These are phyloP conservation scores for Panagrolaimus sp. DNA, from an alignment of 1,140 invertebrate species.

Conservation along the genomic window DNA sequence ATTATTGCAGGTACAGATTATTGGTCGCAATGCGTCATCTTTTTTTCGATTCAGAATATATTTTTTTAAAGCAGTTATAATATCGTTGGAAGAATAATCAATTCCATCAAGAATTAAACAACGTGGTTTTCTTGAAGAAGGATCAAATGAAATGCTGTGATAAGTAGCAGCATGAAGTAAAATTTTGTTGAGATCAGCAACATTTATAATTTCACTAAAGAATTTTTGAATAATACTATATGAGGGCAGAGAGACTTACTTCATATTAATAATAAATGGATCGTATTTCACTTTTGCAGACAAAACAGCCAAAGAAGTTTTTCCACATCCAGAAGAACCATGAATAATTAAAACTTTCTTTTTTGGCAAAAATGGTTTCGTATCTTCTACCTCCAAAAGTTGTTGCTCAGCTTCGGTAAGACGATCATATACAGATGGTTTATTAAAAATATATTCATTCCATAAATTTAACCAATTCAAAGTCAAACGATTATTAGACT, in stretches of 20 bases:
- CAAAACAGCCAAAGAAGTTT: slow-evolving; percentile 5
- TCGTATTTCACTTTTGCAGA: not conserved
- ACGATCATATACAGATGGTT: not conserved
- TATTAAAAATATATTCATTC: slow-evolving; percentile 7
- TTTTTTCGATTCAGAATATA: slow-evolving; percentile 7
- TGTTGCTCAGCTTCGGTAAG: not conserved
- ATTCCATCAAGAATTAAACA: not conserved
- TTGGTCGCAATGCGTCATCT: not conserved
- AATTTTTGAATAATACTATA: no score
- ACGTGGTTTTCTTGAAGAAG: not conserved
- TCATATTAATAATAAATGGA: not conserved
- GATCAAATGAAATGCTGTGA: not conserved
- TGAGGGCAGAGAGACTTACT: not conserved
- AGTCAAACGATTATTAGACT: not conserved
- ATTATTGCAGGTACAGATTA: slow-evolving; percentile 10
- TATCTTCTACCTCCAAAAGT: not conserved
- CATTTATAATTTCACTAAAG: not conserved
- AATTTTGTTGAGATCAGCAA: not conserved
- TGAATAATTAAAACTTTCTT: slow-evolving; percentile 5
- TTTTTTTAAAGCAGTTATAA: not conserved
- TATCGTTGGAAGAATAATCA: not conserved
- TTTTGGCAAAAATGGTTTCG: not conserved
- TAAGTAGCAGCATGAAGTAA: slow-evolving; percentile 3
- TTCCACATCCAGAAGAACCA: slow-evolving; percentile 1
- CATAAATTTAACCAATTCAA: not conserved